Conservation (phyloP, 1,140 invertebrate genomes). For the Aphelenchoides fujianensis region DNA sequence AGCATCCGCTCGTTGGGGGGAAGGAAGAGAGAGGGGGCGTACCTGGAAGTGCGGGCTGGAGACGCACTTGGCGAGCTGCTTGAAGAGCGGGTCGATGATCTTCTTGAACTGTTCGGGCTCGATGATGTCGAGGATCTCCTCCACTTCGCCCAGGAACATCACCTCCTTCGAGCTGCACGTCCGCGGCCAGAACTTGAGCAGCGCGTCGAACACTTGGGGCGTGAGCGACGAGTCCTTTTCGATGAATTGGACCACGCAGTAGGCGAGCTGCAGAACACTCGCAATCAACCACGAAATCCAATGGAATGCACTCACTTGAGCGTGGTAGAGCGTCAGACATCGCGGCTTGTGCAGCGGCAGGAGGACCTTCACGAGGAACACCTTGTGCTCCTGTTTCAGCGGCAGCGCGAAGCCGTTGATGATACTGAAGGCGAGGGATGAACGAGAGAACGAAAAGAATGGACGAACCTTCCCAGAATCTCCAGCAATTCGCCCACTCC, state of each 20-base stretch:
- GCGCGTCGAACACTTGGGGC: constrained; percentile 63
- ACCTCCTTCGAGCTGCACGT: constrained; percentile 67
- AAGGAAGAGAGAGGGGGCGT: constrained; percentile 15
- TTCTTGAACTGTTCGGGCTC: constrained; percentile 68
- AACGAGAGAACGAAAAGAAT: neutral
- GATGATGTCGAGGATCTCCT: constrained; percentile 68
- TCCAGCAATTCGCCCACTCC: constrained; percentile 95
- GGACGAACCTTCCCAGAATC: constrained; percentile 75
- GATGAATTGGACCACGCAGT: constrained; percentile 67
- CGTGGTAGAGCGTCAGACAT: constrained; percentile 60
- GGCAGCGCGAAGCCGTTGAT: constrained; percentile 63
- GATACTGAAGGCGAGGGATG: constrained; percentile 53
- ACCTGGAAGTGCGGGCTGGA: constrained; percentile 68
- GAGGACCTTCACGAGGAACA: constrained; percentile 88
- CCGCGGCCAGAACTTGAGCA: constrained; percentile 68
- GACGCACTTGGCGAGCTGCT: constrained; percentile 67
- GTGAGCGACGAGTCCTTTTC: constrained; percentile 65
- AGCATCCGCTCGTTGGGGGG: neutral
- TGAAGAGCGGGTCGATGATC: constrained; percentile 67
- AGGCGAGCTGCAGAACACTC: constrained; percentile 61
- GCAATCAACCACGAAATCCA: constrained; percentile 24
- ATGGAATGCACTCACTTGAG: constrained; percentile 58
- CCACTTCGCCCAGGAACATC: constrained; percentile 68
- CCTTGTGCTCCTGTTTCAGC: constrained; percentile 87
- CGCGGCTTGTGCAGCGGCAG: constrained; percentile 71